Conservation (phyloP, 2,797 vertebrate species). For the Lagocephalus sceleratus region DNA sequence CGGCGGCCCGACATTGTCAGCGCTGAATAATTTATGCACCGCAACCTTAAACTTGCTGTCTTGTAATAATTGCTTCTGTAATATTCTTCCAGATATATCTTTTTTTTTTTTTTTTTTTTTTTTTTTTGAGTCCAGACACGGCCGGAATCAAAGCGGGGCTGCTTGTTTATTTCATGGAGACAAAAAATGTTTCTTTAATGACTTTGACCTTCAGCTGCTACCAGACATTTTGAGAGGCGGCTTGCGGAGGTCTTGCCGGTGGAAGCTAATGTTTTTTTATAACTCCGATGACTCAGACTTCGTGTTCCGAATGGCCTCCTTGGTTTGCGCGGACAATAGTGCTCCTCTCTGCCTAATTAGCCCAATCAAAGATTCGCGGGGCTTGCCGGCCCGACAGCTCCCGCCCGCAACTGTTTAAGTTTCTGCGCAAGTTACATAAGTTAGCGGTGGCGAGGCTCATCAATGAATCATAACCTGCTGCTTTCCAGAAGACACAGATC, state of each 20-base stretch:
- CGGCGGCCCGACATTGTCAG: conserved; percentile 57
- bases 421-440: conserved; percentile 41
- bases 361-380: no score
- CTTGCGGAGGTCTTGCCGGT: no score
- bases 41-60: conserved; percentile 65
- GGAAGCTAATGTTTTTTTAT: no score
- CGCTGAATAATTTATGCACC: conserved; percentile 66
- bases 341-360: conserved; percentile 20
- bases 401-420: conserved; percentile 42
- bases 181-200: conserved; percentile 28
- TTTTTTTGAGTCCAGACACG: conserved; percentile 31
- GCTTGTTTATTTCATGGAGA: conserved; percentile 45
- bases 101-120: conserved; percentile 27
- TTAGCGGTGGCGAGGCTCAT: conserved; percentile 62
- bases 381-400: neutral
- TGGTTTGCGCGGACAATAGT: neutral
- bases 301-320: neutral
- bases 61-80: conserved; percentile 58
- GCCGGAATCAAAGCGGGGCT: conserved; percentile 45
- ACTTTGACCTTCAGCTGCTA: conserved; percentile 33
- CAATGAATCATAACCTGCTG: conserved; percentile 70
- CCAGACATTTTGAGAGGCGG: conserved; percentile 18
- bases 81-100: conserved; percentile 40
- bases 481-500: conserved; percentile 65
- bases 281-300: conserved; percentile 11